These are phyloP conservation scores for Plebejus melissa DNA, from an alignment of 2,888 invertebrate genomes.

Conservation along the genomic window DNA sequence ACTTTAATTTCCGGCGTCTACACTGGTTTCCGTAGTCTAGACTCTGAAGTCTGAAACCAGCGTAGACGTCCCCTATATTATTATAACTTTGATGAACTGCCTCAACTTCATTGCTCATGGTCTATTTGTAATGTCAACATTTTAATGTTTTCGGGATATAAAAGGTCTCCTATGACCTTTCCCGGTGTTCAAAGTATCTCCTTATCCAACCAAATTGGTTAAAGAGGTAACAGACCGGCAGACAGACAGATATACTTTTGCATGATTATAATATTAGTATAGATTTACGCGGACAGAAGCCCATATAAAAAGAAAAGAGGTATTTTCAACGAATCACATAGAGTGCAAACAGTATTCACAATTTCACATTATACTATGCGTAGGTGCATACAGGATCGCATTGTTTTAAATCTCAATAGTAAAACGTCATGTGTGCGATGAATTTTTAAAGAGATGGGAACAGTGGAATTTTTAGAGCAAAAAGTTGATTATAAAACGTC, in stretches of 20 bases:
- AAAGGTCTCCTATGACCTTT: too few relatives aligned
- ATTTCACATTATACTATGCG: background rate
- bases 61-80: background rate
- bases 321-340: background rate
- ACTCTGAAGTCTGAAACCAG: too few relatives aligned
- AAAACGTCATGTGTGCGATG: conserved; percentile 32
- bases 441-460: conserved; percentile 24
- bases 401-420: conserved; percentile 33
- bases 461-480: background rate
- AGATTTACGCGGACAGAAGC: too few relatives aligned
- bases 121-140: background rate
- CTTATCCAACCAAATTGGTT: too few relatives aligned
- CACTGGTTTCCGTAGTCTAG: background rate
- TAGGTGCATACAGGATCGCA: conserved; percentile 24
- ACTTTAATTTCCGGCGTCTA: background rate
- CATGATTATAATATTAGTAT: too few relatives aligned
- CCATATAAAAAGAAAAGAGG: background rate
- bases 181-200: too few relatives aligned
- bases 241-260: too few relatives aligned
- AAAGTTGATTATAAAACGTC: conserved; percentile 16
- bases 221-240: too few relatives aligned
- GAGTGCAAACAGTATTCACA: conserved; percentile 5
- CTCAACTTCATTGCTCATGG: background rate
- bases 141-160: too few relatives aligned
- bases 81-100: too few relatives aligned